phyloP scores from a whole-genome alignment of 2,888 invertebrate species.

The Onthophagus sagittarius region DNA sequence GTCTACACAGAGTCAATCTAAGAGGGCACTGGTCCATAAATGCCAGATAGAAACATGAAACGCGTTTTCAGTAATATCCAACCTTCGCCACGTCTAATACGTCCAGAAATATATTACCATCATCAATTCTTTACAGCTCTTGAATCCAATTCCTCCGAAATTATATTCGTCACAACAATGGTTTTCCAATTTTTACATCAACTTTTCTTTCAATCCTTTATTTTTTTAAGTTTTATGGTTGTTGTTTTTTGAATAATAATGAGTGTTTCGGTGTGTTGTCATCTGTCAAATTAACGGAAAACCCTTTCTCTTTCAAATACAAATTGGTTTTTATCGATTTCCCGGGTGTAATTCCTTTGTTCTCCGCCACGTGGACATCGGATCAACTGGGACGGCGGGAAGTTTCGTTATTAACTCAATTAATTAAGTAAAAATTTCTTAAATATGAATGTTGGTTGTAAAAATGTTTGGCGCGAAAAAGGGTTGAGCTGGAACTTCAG shows the following conservation, averaged over 20 bases:
- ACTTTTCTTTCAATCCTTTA: no score
- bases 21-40: slow-evolving; percentile 43
- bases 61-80: slow-evolving; percentile 10
- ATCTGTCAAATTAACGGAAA: slow-evolving; percentile 3
- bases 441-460: neutral
- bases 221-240: no score
- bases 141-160: neutral
- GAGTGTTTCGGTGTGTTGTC: neutral
- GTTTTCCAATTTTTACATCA: neutral
- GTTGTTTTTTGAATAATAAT: neutral
- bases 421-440: neutral
- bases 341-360: slow-evolving; percentile 1
- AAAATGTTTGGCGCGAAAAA: neutral
- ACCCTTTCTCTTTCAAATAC: slow-evolving; percentile 10
- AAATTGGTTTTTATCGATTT: slow-evolving; percentile 13
- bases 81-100: neutral
- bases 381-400: neutral
- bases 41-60: slow-evolving; percentile 42
- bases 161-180: neutral
- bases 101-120: neutral
- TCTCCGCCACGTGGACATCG: neutral
- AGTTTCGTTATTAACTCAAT: no score
- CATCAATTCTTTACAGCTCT: neutral
- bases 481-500: neutral
- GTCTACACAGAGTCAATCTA: slow-evolving; percentile 40